These are phyloP conservation scores for Tinamus major DNA, from an alignment of 2,797 vertebrate species.

Conservation along the genomic window DNA sequence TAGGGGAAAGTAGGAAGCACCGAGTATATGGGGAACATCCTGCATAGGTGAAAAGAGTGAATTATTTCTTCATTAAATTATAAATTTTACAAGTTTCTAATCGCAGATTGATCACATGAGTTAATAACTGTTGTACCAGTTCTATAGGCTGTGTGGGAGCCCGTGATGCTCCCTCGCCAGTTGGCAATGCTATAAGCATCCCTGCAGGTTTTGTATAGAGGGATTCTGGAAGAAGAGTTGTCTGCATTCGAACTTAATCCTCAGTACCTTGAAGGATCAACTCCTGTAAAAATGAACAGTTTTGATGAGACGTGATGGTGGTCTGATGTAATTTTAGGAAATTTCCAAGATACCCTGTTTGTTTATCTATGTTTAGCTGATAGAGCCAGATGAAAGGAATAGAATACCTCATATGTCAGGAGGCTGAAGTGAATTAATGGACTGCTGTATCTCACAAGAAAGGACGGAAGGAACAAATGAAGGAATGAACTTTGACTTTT, in stretches of 20 bases:
- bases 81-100: background rate
- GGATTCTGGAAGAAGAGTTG: background rate
- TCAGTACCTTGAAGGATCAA: background rate
- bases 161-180: background rate
- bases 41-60: background rate
- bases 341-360: background rate
- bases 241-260: background rate
- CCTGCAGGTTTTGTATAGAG: background rate
- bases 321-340: background rate
- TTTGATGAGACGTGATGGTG: background rate
- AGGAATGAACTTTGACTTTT: constrained; percentile 63
- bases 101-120: background rate
- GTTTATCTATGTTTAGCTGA: constrained; percentile 46
- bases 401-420: background rate
- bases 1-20: background rate
- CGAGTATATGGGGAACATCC: background rate
- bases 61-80: background rate
- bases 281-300: background rate
- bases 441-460: constrained; percentile 38
- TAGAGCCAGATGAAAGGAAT: background rate
- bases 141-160: background rate
- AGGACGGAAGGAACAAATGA: constrained; percentile 50
- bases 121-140: background rate
- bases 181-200: background rate
- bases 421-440: constrained; percentile 41